Evolutionary conservation across 2,797 vertebrate species (phyloP), one percentile per base, ranked within the genome.

Genomic region (Sebastolobus altivelis): DNA sequence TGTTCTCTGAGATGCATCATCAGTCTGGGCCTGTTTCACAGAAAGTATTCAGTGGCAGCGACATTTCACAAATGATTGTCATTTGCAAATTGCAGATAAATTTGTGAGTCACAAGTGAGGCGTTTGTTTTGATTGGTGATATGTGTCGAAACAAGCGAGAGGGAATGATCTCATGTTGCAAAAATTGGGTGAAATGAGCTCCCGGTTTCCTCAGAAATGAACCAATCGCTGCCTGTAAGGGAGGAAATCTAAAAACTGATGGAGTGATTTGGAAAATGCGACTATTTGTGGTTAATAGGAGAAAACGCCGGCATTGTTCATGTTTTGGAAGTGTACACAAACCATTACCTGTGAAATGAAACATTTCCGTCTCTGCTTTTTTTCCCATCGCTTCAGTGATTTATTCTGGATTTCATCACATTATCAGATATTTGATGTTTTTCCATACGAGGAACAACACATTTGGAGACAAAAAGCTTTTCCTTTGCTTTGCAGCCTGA

Each of bases 371-470:
- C n/a, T 13, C 14, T 5, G 31, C 56, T 18, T 55, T 56, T 22
- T 55, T 10, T 29, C 31, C 18, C 18, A 14, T 38, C 55, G 6
- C 7, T 9, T 14, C 10, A 1, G 1, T 59, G 25, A 58, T 68
- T 80, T 59, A 69, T 67, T 59, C 49, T 22, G 12, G 49, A 52
- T 80, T 56, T 73, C n/a, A 77, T 77, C 59, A 77, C 38, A 66
- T 54, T 58, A 79, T 70, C 61, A 71, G 20, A 66, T 40, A 27
- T 72, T 52, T 59, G 9, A 61, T 60, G 22, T 55, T 62, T 43
- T 29, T 37, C 6, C 27, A 18, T 31, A 10, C 27, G 6, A 60
- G 33, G 22, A 67, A 20, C 6, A 3, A 33, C 16, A 46, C n/a
- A 5, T 75, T 33, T 16, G 4, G 12, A 56, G n/a, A 38, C n/a